These are phyloP conservation scores for Drosophila athabasca DNA, from an alignment of 1,140 invertebrate genomes.

Conservation along the genomic window DNA sequence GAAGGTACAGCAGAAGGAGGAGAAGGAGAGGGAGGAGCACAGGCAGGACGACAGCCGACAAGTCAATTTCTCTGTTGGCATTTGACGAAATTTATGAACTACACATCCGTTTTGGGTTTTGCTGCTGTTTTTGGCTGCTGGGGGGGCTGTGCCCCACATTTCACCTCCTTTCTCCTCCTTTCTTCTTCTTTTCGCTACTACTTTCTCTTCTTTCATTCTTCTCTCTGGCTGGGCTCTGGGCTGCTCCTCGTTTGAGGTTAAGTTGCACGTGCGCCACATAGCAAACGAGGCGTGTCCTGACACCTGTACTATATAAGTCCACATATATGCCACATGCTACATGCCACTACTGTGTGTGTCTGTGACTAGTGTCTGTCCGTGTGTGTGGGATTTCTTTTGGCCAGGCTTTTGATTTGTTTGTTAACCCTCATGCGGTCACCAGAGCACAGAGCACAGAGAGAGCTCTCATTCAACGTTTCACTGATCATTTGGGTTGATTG, in stretches of 20 bases:
- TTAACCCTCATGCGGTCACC: background rate
- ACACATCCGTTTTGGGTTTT: conserved; percentile 69
- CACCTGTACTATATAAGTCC: conserved; percentile 49
- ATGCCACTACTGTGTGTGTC: background rate
- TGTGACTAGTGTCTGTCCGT: background rate
- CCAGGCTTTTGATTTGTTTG: conserved; percentile 11
- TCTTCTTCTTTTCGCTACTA: background rate
- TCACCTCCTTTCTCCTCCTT: background rate
- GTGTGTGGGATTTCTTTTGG: conserved; percentile 1
- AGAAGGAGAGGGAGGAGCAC: too few relatives aligned
- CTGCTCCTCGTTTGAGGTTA: conserved; percentile 49
- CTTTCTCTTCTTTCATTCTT: conserved; percentile 10
- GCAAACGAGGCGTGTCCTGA: conserved; percentile 46
- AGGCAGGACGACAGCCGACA: conserved; percentile 48
- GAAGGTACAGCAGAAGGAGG: too few relatives aligned
- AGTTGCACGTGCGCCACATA: conserved; percentile 65
- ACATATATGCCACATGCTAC: background rate
- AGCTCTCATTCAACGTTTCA: too few relatives aligned
- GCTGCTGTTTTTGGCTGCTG: conserved; percentile 19
- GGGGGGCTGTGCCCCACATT: too few relatives aligned
- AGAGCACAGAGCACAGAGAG: too few relatives aligned
- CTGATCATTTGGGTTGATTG: too few relatives aligned
- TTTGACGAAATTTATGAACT: conserved; percentile 82
- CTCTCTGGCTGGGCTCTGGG: too few relatives aligned
- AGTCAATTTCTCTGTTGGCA: conserved; percentile 77